A percentile compares a stretch with the other conserved stretches of the same genome.
Conservation (phyloP, 2,113 vertebrate species). For the Genyomyrus donnyi region DNA sequence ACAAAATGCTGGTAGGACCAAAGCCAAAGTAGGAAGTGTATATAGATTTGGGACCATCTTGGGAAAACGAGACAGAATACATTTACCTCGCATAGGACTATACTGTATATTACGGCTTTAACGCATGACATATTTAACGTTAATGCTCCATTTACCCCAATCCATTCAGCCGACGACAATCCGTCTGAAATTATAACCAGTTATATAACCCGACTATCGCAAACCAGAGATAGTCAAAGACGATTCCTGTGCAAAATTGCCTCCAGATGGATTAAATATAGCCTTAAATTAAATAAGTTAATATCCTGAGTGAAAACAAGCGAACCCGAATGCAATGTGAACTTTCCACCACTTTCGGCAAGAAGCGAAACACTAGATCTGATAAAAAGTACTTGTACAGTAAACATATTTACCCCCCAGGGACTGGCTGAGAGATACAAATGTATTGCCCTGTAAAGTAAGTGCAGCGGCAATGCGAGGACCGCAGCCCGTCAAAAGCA, state of each 20-base stretch:
- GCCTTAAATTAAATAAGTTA: neutral
- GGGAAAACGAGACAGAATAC: neutral
- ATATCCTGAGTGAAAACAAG: neutral
- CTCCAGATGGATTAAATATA: neutral
- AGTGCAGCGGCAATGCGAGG: neutral
- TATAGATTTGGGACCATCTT: constrained; percentile 14
- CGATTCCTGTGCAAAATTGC: neutral
- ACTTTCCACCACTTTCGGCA: constrained; percentile 16
- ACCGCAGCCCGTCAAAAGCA: neutral
- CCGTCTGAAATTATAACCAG: constrained; percentile 7
- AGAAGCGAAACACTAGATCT: neutral
- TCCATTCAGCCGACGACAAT: neutral
- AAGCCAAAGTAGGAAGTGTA: constrained; percentile 18
- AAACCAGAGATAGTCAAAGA: neutral
- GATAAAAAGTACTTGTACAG: neutral
- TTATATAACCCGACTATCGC: neutral
- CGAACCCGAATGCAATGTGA: neutral
- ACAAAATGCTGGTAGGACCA: constrained; percentile 22
- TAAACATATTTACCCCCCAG: neutral
- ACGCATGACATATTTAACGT: neutral
- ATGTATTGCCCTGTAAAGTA: neutral
- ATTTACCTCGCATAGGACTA: neutral
- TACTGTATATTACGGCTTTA: neutral
- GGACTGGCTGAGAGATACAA: no score
- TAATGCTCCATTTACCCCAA: neutral